Conservation (phyloP, 2,797 vertebrate species). For the Oreochromis mossambicus region DNA sequence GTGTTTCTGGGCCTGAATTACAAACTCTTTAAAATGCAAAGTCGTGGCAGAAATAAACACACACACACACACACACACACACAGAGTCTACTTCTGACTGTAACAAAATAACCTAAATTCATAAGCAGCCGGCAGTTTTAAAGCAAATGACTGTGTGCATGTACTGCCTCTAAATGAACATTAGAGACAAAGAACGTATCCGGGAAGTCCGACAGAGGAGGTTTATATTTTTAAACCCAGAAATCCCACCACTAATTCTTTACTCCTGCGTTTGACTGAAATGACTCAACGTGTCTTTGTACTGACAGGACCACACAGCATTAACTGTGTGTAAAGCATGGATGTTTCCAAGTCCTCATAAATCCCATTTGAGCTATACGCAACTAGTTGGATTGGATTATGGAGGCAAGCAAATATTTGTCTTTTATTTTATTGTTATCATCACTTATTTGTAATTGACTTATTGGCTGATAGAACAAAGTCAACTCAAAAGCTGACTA, state of each 20-base stretch:
- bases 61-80: background rate
- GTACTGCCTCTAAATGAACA: slow-evolving; percentile 19
- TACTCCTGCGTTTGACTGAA: background rate
- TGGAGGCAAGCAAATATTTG: background rate
- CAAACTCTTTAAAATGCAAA: slow-evolving; percentile 14
- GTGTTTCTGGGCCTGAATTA: background rate
- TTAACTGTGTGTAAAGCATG: too few species aligned
- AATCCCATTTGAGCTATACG: background rate
- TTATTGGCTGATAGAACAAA: background rate
- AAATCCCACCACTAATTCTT: background rate
- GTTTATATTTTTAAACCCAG: background rate
- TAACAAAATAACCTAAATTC: slow-evolving; percentile 40
- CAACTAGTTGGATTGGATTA: background rate
- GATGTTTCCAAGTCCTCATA: background rate
- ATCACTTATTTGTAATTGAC: background rate
- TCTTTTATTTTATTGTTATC: background rate
- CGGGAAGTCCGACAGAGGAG: background rate
- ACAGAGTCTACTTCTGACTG: background rate
- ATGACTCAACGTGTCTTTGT: background rate
- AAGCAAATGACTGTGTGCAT: background rate
- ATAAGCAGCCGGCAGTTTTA: background rate
- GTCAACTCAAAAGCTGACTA: background rate
- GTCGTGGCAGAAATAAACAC: background rate
- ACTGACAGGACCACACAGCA: background rate
- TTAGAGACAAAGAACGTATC: slow-evolving; percentile 4